Evolutionary conservation across 2,113 vertebrate genomes (phyloP).

Genomic region (Elgaria multicarinata): DNA sequence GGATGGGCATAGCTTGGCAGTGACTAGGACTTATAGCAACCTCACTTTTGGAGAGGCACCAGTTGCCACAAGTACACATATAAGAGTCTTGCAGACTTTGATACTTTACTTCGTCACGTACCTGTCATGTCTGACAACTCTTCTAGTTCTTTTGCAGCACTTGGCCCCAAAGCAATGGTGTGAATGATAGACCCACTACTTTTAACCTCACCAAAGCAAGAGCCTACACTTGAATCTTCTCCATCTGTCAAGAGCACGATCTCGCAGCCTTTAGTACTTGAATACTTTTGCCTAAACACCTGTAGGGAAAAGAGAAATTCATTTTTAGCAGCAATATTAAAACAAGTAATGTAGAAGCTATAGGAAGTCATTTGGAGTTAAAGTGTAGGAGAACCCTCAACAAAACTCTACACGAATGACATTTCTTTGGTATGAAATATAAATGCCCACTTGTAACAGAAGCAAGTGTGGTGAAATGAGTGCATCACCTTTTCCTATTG

Average conservation of each 20-base stretch:
- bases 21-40: not conserved
- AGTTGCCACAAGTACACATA: not conserved
- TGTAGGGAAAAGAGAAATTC: constrained; percentile 13
- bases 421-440: too few relatives aligned
- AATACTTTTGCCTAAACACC: not conserved
- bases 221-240: constrained; percentile 6
- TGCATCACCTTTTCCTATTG: not conserved
- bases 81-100: not conserved
- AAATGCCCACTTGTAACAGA: not conserved
- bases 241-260: constrained; percentile 73
- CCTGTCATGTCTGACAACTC: constrained; percentile 54
- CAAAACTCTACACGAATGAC: not conserved
- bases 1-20: not conserved
- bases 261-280: constrained; percentile 51
- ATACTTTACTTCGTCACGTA: constrained; percentile 10
- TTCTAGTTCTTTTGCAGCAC: constrained; percentile 33
- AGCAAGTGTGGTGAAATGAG: not conserved
- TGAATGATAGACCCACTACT: constrained; percentile 68
- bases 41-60: not conserved
- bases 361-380: too few relatives aligned
- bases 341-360: too few relatives aligned
- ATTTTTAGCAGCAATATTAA: too few relatives aligned
- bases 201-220: constrained; percentile 43
- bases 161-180: constrained; percentile 66
- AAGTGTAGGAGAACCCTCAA: too few relatives aligned